Evolutionary conservation across 2,113 vertebrate species (phyloP).

Genomic region (Daboia siamensis): DNA sequence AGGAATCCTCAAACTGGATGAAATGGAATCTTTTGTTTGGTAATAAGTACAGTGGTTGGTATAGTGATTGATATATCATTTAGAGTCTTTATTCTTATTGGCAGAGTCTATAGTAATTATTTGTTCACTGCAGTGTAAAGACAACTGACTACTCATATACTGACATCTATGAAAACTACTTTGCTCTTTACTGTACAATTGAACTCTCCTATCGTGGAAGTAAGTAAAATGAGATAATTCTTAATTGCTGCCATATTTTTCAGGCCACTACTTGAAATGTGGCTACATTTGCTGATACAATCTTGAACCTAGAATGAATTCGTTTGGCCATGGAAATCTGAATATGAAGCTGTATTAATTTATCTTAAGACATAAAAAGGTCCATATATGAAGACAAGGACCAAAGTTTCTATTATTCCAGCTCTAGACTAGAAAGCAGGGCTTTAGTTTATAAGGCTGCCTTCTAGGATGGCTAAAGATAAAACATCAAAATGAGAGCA

Average conservation of each 20-base stretch:
- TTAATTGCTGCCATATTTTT: neutral
- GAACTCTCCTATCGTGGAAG: neutral
- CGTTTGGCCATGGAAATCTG: neutral
- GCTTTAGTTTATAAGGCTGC: neutral
- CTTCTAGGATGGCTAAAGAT: neutral
- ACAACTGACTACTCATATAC: neutral
- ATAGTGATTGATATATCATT: neutral
- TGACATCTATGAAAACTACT: neutral
- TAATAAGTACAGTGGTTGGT: neutral
- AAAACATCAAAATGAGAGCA: neutral
- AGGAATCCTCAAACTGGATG: neutral
- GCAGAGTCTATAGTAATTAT: neutral
- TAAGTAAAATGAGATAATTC: neutral
- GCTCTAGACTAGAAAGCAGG: neutral
- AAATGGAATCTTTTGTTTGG: neutral
- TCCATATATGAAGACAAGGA: neutral
- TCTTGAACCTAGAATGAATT: neutral
- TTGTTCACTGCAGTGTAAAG: neutral
- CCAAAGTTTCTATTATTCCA: neutral
- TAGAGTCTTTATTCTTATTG: neutral
- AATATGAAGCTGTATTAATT: neutral
- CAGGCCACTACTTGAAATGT: neutral
- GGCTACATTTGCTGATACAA: neutral
- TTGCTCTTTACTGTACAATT: neutral
- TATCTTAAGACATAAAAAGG: neutral